Conservation (phyloP, 2,113 vertebrate species). For the Aegotheles bennettii region DNA sequence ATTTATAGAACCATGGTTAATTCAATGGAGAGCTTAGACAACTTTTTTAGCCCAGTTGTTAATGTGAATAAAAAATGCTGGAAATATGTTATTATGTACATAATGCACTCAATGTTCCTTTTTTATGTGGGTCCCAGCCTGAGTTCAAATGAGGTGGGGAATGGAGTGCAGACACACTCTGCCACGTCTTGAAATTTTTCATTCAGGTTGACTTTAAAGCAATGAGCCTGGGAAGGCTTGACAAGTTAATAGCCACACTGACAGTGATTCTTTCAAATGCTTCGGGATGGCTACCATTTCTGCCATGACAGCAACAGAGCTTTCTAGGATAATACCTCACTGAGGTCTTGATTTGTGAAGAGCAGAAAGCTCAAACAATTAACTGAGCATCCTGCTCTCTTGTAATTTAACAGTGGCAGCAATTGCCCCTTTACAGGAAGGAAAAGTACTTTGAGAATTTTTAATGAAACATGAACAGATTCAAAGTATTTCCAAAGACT, state of each 20-base stretch:
- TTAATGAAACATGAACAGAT: background rate
- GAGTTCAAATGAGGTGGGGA: background rate
- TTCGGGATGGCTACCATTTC: background rate
- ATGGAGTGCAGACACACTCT: background rate
- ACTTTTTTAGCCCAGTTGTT: background rate
- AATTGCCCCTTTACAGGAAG: background rate
- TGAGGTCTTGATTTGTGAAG: background rate
- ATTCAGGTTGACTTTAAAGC: background rate
- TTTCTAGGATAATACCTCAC: background rate
- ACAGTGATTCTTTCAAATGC: background rate
- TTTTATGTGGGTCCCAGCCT: background rate
- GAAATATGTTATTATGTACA: background rate
- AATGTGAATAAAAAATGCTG: background rate
- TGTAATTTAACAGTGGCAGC: background rate
- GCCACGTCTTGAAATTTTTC: background rate
- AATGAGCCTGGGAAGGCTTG: background rate
- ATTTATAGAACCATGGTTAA: conserved; percentile 14
- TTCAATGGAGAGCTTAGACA: background rate
- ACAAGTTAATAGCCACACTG: background rate
- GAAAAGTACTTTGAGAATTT: background rate
- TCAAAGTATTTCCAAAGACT: background rate
- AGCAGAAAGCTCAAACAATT: background rate
- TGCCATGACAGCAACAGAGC: background rate
- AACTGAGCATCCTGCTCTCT: background rate
- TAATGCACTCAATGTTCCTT: background rate